These are phyloP conservation scores for Erinaceus europaeus DNA, from an alignment of 2,113 vertebrate species.

Conservation along the genomic window DNA sequence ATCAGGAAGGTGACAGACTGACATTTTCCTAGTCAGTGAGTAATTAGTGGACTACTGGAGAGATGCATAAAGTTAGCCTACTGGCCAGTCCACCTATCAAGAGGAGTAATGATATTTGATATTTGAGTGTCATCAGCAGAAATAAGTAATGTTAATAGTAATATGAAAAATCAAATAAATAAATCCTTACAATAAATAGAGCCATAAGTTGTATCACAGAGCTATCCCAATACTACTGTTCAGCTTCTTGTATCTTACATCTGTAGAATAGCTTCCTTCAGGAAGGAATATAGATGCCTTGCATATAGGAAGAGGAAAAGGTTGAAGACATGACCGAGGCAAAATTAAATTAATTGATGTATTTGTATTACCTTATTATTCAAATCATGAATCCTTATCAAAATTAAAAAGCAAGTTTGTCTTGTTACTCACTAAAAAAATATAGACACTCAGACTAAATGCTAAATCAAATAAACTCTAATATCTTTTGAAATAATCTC, in stretches of 20 bases:
- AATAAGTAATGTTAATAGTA: neutral
- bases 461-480: conserved; percentile 61
- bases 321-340: neutral
- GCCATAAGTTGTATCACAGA: neutral
- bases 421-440: conserved; percentile 34
- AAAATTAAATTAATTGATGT: conserved; percentile 49
- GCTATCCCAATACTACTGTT: neutral
- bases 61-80: neutral
- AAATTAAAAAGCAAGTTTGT: conserved; percentile 26
- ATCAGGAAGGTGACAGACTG: neutral
- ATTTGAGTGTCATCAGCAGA: neutral
- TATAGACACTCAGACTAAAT: neutral
- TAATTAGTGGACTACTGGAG: neutral
- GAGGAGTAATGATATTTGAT: neutral
- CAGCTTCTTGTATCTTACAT: neutral
- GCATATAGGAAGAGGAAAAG: neutral
- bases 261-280: neutral
- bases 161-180: neutral
- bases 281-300: neutral
- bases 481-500: conserved; percentile 57
- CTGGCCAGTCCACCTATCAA: neutral
- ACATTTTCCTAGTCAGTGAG: neutral
- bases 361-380: conserved; percentile 25
- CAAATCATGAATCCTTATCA: conserved; percentile 38
- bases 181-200: neutral